phyloP scores from a whole-genome alignment of 2,888 invertebrate species.

The Schizotus pectinicornis region DNA sequence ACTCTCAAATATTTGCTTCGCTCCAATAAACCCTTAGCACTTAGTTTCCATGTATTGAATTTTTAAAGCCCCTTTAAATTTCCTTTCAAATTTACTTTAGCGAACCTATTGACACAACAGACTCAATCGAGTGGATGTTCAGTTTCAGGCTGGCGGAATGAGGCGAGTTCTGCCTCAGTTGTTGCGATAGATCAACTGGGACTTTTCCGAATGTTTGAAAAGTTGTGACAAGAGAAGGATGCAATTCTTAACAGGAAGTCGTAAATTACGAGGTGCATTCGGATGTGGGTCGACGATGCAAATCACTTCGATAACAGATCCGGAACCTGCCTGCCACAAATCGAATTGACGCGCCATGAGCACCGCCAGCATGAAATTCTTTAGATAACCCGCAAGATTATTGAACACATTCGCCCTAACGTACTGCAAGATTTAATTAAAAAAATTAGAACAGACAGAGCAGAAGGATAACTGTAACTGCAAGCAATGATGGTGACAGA shows the following conservation, averaged over 20 bases:
- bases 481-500: too few relatives aligned
- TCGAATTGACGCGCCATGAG: neutral
- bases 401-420: too few relatives aligned
- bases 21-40: neutral
- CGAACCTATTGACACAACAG: conserved; percentile 15
- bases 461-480: too few relatives aligned
- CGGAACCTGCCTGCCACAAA: conserved; percentile 18
- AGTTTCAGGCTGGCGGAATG: conserved; percentile 14
- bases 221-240: conserved; percentile 4
- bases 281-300: conserved; percentile 37
- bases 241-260: conserved; percentile 26
- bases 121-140: conserved; percentile 18
- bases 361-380: too few relatives aligned
- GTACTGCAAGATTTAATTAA: too few relatives aligned
- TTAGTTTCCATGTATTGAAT: neutral
- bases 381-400: too few relatives aligned
- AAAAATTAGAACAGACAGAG: too few relatives aligned
- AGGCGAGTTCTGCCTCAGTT: conserved; percentile 10
- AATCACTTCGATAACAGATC: conserved; percentile 29
- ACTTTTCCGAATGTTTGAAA: conserved; percentile 13
- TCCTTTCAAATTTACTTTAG: neutral
- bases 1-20: neutral
- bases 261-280: conserved; percentile 29
- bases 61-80: neutral
- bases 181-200: conserved; percentile 12